Evolutionary conservation across 2,888 invertebrate species (phyloP), one percentile per base, ranked within the genome.

Genomic region (Volucella zonaria): DNA sequence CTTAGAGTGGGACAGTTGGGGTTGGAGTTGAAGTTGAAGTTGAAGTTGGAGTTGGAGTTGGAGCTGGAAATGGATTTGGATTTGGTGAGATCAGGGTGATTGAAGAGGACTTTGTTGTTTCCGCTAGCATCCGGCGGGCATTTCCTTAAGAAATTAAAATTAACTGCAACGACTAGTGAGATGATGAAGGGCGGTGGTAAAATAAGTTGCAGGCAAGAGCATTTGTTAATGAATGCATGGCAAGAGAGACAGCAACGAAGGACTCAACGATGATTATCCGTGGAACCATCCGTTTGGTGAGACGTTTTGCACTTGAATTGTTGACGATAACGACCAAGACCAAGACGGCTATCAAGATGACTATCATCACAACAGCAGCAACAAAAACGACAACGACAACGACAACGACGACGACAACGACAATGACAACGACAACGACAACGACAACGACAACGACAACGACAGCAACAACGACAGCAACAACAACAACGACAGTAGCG

Each of bases 91-190:
- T 31, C 31, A 31, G 31, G 31, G 31, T 6, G 31, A 31, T 6
- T 31, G 6, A 31, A 31, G 31, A 31, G 6, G 31, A 31, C 31
- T 31, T 31, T 31, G 31, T 31, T 80, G 67, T 73, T 85, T 85
- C 59, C 73, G 42, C 73, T 77, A 77, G 77, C 73, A 85, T 73
- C 85, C 81, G 76, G 52, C 52, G 67, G 85, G 77, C 73, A 85
- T 81, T 80, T 81, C 85, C 85, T 61, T 85, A 77, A 85, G 85
- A 81, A 85, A 81, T 81, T 85, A 81, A 85, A 85, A 85, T 77
- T 80, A 81, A 85, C 81, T 56, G 76, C 71, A 74, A 68, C 74
- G 56, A 67, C 71, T 47, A 8, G 45, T 64, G 70, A 64, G 76
- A 66, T 58, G 54, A 54, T 64, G 51, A 59, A 54, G 23, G 14